Percentiles rank a stretch among this genome's conserved stretches.
Conservation (phyloP, 2,797 vertebrate genomes). For the Chiloscyllium punctatum region DNA sequence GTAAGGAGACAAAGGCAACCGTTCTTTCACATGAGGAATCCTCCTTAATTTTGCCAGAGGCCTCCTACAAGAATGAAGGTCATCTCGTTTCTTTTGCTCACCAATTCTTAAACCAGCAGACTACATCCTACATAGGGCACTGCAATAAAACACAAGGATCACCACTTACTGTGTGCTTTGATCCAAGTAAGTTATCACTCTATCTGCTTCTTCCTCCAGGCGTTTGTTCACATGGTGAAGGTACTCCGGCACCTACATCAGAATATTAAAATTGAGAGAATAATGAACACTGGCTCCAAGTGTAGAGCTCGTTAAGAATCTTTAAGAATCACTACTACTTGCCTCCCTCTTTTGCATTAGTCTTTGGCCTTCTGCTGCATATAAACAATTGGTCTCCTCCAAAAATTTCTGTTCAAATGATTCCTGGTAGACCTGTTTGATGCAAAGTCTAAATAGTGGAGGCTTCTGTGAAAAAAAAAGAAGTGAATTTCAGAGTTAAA, state of each 20-base stretch:
- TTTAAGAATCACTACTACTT: conserved; percentile 38
- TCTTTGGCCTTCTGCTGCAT: conserved; percentile 69
- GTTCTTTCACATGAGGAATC: background rate
- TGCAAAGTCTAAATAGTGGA: background rate
- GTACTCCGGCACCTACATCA: conserved; percentile 64
- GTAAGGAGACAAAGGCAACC: background rate
- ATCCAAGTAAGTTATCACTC: conserved; percentile 69
- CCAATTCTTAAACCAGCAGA: background rate
- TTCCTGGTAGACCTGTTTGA: conserved; percentile 64
- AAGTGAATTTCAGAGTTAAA: background rate
- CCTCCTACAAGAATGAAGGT: background rate
- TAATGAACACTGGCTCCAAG: background rate
- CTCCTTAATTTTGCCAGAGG: background rate
- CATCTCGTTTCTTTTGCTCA: background rate
- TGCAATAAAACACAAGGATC: background rate
- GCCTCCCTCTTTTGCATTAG: conserved; percentile 74
- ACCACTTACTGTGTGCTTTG: conserved; percentile 67
- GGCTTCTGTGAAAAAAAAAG: background rate
- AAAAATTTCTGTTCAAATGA: conserved; percentile 69
- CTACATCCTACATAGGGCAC: background rate
- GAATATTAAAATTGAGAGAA: conserved; percentile 35
- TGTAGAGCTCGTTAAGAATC: background rate
- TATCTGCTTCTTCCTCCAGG: conserved; percentile 67
- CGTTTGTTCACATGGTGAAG: conserved; percentile 69
- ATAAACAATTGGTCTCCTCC: conserved; percentile 69